Conservation (phyloP, 2,888 invertebrate species). For the Xanthorhoe spadicearia region DNA sequence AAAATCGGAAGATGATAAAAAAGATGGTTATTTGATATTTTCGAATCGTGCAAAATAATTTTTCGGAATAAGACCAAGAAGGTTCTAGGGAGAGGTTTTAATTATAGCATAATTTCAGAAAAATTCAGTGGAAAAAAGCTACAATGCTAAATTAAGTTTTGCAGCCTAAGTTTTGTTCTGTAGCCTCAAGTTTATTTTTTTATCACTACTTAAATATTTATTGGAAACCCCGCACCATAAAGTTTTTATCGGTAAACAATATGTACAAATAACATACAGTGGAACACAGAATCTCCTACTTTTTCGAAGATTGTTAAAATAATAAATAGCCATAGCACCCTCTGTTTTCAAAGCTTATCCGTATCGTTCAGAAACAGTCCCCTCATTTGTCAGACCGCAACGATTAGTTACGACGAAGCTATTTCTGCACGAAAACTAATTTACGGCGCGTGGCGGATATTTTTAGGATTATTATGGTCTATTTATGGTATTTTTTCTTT, state of each 20-base stretch:
- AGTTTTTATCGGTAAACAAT: too few species aligned
- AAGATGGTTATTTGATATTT: constrained; percentile 32
- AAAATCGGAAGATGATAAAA: constrained; percentile 40
- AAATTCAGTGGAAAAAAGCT: too few species aligned
- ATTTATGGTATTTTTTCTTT: constrained; percentile 20
- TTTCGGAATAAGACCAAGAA: neutral
- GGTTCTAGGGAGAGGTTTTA: too few species aligned
- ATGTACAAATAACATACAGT: neutral
- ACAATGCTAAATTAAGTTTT: too few species aligned
- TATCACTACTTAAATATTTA: too few species aligned
- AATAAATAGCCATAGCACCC: neutral
- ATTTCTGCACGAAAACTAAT: constrained; percentile 35
- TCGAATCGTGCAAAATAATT: constrained; percentile 2
- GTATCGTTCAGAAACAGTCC: constrained; percentile 11
- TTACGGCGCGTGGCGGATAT: constrained; percentile 37
- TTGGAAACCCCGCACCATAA: too few species aligned
- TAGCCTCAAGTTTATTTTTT: too few species aligned
- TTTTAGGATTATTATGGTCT: constrained; percentile 25
- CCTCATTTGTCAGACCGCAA: constrained; percentile 23
- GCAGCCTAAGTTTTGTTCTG: too few species aligned
- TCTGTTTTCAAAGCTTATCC: neutral
- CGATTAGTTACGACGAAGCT: constrained; percentile 25
- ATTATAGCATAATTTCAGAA: too few species aligned
- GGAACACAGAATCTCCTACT: neutral
- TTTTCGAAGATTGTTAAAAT: neutral